A percentile compares a stretch with the other conserved stretches of the same genome.
These are phyloP conservation scores for Semotilus atromaculatus DNA, from an alignment of 2,797 vertebrate species.

Conservation along the genomic window DNA sequence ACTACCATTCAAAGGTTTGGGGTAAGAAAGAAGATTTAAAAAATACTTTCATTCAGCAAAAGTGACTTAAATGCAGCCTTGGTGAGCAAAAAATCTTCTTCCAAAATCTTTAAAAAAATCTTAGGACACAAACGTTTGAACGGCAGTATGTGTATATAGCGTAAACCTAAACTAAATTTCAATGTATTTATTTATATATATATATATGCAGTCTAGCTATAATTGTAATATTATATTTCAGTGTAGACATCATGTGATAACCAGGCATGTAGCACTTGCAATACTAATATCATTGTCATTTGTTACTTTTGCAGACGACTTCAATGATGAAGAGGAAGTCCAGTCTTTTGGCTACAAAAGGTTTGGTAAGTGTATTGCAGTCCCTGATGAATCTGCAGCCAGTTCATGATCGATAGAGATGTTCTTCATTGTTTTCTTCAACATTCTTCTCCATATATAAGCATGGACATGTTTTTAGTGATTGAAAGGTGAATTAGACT, in stretches of 20 bases:
- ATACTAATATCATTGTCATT: conserved; percentile 51
- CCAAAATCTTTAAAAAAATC: background rate
- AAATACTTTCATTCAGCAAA: background rate
- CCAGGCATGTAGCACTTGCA: background rate
- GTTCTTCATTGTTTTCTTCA: background rate
- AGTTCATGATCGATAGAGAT: background rate
- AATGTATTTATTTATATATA: background rate
- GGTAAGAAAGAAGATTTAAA: background rate
- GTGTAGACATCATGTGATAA: background rate
- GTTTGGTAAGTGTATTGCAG: conserved; percentile 88
- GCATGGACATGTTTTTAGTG: background rate
- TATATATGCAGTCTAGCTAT: background rate
- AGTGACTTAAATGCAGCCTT: background rate
- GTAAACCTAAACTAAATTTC: background rate
- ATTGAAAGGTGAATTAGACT: conserved; percentile 27
- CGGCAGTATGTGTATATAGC: background rate
- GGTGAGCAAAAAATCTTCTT: background rate
- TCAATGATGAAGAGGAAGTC: conserved; percentile 96
- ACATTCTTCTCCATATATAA: background rate
- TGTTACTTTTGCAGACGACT: conserved; percentile 87
- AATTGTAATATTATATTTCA: background rate
- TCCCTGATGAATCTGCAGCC: conserved; percentile 18
- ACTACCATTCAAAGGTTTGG: background rate
- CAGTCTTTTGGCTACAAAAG: conserved; percentile 99
- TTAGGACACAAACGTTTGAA: background rate